These are phyloP conservation scores for Phortica okadai DNA, from an alignment of 2,888 invertebrate species.

Conservation along the genomic window DNA sequence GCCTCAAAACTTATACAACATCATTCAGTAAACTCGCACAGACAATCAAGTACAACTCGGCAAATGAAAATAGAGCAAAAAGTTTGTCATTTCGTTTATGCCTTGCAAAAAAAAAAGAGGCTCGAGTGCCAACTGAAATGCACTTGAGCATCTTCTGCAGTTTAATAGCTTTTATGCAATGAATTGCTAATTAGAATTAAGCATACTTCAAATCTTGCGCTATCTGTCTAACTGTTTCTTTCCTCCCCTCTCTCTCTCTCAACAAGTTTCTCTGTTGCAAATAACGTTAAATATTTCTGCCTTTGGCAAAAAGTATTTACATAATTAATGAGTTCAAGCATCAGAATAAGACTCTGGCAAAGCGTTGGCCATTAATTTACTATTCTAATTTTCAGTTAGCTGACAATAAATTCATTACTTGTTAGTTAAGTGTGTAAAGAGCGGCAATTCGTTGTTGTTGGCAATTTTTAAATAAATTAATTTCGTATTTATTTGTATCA, in stretches of 20 bases:
- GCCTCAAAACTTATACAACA: no score
- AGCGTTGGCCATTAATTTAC: background rate
- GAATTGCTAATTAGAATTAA: conserved; percentile 21
- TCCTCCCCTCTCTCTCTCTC: background rate
- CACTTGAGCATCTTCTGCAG: background rate
- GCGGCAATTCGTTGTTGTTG: no score
- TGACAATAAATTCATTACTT: no score
- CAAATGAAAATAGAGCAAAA: no score
- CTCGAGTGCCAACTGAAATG: background rate
- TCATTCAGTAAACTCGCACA: no score
- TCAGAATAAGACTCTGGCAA: background rate
- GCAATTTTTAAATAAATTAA: no score
- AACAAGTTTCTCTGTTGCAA: background rate
- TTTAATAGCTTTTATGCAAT: background rate
- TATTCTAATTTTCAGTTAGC: no score
- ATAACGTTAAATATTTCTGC: background rate
- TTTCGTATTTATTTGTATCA: no score
- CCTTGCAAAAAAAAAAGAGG: background rate
- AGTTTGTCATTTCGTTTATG: no score
- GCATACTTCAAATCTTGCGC: background rate
- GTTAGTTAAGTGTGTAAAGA: no score
- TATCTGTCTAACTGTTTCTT: no score
- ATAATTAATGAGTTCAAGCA: conserved; percentile 30
- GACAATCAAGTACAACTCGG: no score
- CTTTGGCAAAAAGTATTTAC: conserved; percentile 18